Evolutionary conservation across 2,888 invertebrate genomes (phyloP), one percentile per base, ranked within the genome.

Genomic region (Adelognathus sp.): DNA sequence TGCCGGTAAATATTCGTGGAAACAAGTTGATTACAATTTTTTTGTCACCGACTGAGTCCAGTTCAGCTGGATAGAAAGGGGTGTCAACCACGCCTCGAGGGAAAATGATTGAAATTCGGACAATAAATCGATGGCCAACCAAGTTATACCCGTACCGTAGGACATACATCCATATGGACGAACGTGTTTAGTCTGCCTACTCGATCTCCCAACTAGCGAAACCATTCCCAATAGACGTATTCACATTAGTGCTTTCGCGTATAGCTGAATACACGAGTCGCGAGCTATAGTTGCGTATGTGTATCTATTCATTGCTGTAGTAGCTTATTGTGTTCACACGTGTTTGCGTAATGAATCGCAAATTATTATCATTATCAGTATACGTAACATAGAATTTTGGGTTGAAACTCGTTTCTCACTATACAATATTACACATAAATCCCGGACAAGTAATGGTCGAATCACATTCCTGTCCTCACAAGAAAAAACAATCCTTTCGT

Each of bases 231-330:
- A 67, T 56, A 67, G 54, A 56, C 27, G 29, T 56, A 67, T 67
- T 54, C 36, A 36, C 14, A 66, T 14, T 9, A 66, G 31, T 67
- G 31, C 67, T 67, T 67, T 56, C 54, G 36, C 54, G 54, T 9
- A 52, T 44, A 31, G 56, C 39, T 54, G 41, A 54, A 67, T 18
- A 67, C 54, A 67, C 67, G 27, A 67, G n/a, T 56, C 54, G 54
- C 64, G 24, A n/a, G 64, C 33, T 50, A 60, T 36, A 46, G 64
- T 64, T 64, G 64, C 64, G 36, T 64, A 64, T 64, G 64, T 64
- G 31, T 64, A 64, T 50, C 24, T 21, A 46, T 24, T 46, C 18
- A 46, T 46, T 46, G 46, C 46, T 46, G 46, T 46, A 46, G 46
- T 46, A 46, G 46, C 46, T n/a, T 4, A 46, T 46, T 46, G 46